These are phyloP conservation scores for Rhinoraja longicauda DNA, from an alignment of 2,797 vertebrate species.

Conservation along the genomic window DNA sequence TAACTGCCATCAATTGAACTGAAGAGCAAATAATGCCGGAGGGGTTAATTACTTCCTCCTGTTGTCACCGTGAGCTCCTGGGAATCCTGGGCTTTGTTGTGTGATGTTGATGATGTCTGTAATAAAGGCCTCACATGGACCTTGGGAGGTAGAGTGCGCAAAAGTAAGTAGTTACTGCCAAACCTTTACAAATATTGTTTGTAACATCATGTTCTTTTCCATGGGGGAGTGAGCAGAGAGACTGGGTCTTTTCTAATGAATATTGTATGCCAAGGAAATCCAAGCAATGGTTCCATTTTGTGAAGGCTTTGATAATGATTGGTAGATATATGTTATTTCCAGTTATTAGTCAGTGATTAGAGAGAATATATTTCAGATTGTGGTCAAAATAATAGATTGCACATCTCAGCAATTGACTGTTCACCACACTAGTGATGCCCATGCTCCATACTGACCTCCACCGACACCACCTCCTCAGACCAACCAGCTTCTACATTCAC, in stretches of 20 bases:
- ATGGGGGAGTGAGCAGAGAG: not conserved
- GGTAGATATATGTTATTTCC: no score
- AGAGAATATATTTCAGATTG: not conserved
- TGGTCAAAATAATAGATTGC: not conserved
- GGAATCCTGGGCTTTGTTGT: not conserved
- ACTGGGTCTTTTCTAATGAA: not conserved
- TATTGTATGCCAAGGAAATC: not conserved
- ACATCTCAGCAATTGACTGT: not conserved
- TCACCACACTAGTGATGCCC: not conserved
- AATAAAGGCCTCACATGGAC: not conserved
- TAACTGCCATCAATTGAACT: not conserved
- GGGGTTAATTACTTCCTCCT: not conserved
- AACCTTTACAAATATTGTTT: not conserved
- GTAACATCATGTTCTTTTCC: not conserved
- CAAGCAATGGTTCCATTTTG: not conserved
- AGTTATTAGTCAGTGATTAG: not conserved
- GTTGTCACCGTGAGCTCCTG: not conserved
- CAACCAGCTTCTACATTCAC: not conserved
- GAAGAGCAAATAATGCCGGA: not conserved
- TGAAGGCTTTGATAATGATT: not conserved
- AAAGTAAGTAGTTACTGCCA: not conserved
- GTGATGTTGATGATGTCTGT: not conserved
- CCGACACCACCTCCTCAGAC: not conserved
- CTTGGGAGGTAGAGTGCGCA: not conserved
- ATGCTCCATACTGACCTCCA: not conserved